Evolutionary conservation across 2,888 invertebrate genomes (phyloP).

Genomic region (Scaptomyza parva): DNA sequence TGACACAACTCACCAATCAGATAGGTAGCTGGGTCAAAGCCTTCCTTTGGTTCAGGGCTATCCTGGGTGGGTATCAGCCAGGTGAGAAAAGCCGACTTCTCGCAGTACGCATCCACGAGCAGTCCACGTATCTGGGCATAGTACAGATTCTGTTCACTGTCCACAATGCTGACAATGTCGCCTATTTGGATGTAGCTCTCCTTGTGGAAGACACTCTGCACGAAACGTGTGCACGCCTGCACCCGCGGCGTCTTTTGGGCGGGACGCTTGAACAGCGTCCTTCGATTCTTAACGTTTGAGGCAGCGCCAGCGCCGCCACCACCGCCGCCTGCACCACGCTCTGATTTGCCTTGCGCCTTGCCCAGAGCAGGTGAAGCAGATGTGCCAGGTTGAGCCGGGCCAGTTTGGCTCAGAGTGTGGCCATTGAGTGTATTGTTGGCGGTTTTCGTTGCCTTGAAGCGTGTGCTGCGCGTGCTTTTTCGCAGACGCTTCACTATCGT

Average conservation of each 20-base stretch:
- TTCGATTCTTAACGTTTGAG: constrained; percentile 88
- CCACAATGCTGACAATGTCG: constrained; percentile 94
- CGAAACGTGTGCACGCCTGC: constrained; percentile 92
- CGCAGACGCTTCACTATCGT: constrained; percentile 63
- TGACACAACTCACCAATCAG: constrained; percentile 88
- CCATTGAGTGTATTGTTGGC: constrained; percentile 24
- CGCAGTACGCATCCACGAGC: constrained; percentile 95
- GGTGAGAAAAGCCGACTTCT: constrained; percentile 95
- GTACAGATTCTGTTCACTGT: constrained; percentile 90
- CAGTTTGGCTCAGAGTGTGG: constrained; percentile 20
- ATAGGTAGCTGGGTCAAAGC: constrained; percentile 95
- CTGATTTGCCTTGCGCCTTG: constrained; percentile 45
- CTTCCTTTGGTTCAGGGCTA: constrained; percentile 90
- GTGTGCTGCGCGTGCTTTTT: constrained; percentile 68
- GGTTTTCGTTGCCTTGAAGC: constrained; percentile 50
- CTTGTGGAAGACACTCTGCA: constrained; percentile 91
- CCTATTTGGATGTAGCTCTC: constrained; percentile 94
- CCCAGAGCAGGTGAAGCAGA: background rate
- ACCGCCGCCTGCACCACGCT: constrained; percentile 18
- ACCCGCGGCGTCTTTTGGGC: constrained; percentile 93
- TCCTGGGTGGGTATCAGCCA: constrained; percentile 95
- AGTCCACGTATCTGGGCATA: constrained; percentile 96
- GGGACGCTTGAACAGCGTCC: constrained; percentile 91
- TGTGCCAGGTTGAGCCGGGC: background rate
- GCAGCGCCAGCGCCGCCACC: constrained; percentile 23